phyloP scores from a whole-genome alignment of 2,797 vertebrate genomes.

The Melanotaenia boesemani region DNA sequence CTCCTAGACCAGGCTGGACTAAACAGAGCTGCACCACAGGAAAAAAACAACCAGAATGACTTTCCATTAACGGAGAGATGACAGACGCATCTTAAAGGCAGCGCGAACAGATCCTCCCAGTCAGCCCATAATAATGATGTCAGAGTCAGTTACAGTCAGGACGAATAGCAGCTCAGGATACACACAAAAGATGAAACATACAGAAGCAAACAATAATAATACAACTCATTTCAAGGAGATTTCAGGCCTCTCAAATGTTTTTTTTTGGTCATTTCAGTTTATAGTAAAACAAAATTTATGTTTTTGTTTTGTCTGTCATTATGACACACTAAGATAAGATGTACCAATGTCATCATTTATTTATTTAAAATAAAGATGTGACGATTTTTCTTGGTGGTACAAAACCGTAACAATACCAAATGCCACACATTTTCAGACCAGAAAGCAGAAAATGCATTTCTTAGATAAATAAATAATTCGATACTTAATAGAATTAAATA shows the following conservation, averaged over 20 bases:
- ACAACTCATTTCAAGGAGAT: neutral
- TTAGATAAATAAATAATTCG: neutral
- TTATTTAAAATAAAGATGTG: neutral
- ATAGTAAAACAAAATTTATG: too few species aligned
- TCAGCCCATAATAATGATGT: constrained; percentile 70
- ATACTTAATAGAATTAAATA: neutral
- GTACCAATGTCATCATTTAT: neutral
- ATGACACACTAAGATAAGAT: neutral
- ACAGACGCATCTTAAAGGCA: constrained; percentile 82
- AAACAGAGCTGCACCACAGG: constrained; percentile 38
- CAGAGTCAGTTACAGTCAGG: constrained; percentile 56
- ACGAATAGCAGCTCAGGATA: constrained; percentile 29
- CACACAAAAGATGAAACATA: constrained; percentile 22
- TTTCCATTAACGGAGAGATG: constrained; percentile 62
- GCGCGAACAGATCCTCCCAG: constrained; percentile 59
- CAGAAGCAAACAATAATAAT: neutral
- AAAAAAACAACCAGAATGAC: constrained; percentile 49
- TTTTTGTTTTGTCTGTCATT: too few species aligned
- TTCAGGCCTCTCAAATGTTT: neutral
- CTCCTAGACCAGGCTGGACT: constrained; percentile 9
- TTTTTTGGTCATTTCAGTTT: neutral
- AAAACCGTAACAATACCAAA: neutral
- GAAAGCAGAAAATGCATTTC: neutral
- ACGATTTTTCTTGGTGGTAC: too few species aligned
- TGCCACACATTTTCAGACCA: neutral